Percentiles rank a stretch among this genome's conserved stretches.
Evolutionary conservation across 2,797 vertebrate species (phyloP).

Genomic region (Chromis chromis): DNA sequence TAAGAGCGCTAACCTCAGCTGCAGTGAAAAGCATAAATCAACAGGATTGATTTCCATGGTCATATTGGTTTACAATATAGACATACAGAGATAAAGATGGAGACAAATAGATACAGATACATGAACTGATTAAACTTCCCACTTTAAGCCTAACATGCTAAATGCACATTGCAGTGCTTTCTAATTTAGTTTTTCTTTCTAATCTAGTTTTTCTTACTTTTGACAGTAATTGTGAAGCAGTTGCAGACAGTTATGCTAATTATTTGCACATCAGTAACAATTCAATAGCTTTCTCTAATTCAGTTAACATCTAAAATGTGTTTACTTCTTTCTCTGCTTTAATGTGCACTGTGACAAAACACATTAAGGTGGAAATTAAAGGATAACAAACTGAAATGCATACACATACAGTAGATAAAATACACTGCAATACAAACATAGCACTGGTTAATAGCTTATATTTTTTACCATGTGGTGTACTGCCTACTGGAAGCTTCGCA

Average conservation of each 20-base stretch:
- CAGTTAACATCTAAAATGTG: neutral
- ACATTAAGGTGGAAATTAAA: no score
- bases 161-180: neutral
- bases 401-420: neutral
- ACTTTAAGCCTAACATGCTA: constrained; percentile 22
- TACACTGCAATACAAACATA: neutral
- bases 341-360: neutral
- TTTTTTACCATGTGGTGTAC: neutral
- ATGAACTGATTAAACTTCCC: constrained; percentile 23
- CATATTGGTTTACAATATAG: constrained; percentile 51
- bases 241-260: neutral
- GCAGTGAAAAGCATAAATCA: constrained; percentile 60
- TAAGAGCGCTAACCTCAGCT: constrained; percentile 45
- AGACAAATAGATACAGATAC: constrained; percentile 43
- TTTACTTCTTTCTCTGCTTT: neutral
- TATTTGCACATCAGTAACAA: neutral
- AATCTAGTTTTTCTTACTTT: neutral
- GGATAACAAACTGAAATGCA: neutral
- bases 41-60: constrained; percentile 52
- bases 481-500: neutral
- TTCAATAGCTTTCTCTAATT: no score
- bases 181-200: no score
- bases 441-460: neutral
- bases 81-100: constrained; percentile 44
- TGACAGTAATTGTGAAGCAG: neutral